Evolutionary conservation across 2,113 vertebrate genomes (phyloP).

Genomic region (Gymnogyps californianus): DNA sequence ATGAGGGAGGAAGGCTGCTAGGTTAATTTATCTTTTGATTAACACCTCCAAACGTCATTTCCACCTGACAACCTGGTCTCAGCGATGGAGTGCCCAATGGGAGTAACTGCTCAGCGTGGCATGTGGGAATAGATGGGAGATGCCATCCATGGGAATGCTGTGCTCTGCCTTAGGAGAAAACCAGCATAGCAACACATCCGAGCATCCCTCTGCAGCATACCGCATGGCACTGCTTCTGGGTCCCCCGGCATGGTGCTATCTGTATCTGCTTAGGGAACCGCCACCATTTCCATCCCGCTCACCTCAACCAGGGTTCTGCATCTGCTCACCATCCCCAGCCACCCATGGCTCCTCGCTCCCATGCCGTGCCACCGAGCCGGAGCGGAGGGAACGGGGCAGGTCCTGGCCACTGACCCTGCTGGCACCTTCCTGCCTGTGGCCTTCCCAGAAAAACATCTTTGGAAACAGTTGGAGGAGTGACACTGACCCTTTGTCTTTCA

Average conservation of each 20-base stretch:
- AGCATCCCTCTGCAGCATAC: not conserved
- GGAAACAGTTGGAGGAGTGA: not conserved
- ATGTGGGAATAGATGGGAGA: not conserved
- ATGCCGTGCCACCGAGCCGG: rapidly evolving
- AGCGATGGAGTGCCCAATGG: not conserved
- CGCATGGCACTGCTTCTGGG: rapidly evolving
- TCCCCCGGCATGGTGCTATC: not conserved
- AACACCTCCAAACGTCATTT: not conserved
- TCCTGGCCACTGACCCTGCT: not conserved
- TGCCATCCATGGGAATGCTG: not conserved
- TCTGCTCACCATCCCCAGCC: not conserved
- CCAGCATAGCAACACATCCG: rapidly evolving
- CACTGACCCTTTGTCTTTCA: conserved; percentile 7
- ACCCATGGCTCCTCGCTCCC: not conserved
- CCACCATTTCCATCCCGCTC: not conserved
- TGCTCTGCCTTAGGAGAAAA: not conserved
- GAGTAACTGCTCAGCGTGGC: not conserved
- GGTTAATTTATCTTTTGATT: not conserved
- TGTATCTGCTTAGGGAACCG: not conserved
- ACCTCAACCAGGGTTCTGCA: not conserved
- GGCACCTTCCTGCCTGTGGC: not conserved
- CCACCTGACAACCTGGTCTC: not conserved
- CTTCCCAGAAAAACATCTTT: not conserved
- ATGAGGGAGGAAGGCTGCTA: not conserved
- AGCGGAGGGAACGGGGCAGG: not conserved